These are phyloP conservation scores for Sinopyrophorus schimmeli DNA, from an alignment of 2,888 invertebrate genomes.

Conservation along the genomic window DNA sequence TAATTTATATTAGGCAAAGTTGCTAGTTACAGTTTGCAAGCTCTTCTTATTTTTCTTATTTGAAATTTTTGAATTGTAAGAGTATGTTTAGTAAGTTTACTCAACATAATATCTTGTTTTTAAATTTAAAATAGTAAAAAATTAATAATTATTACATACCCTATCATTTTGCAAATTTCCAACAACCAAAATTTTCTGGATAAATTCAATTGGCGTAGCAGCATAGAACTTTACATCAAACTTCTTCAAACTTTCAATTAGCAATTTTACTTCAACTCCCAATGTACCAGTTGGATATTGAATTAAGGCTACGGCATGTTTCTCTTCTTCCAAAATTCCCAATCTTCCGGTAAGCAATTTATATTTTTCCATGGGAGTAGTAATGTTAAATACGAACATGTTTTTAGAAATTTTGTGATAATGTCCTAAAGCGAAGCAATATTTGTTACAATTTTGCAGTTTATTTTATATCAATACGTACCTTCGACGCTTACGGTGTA, in stretches of 20 bases:
- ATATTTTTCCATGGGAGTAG: slow-evolving; percentile 72
- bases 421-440: slow-evolving; percentile 58
- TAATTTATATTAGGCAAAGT: no score
- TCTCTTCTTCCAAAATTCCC: slow-evolving; percentile 70
- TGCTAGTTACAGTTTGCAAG: no score
- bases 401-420: slow-evolving; percentile 74
- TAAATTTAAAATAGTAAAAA: no score
- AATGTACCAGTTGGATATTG: slow-evolving; percentile 69
- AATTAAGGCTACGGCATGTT: slow-evolving; percentile 74
- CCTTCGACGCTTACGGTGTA: slow-evolving; percentile 69
- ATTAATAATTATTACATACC: slow-evolving; percentile 58
- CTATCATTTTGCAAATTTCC: slow-evolving; percentile 71
- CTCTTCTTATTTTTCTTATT: no score
- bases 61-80: no score
- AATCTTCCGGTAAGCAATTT: slow-evolving; percentile 68
- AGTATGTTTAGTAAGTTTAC: no score
- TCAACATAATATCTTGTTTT: no score
- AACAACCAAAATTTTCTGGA: slow-evolving; percentile 67
- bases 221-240: slow-evolving; percentile 75
- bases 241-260: slow-evolving; percentile 64
- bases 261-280: slow-evolving; percentile 69
- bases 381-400: slow-evolving; percentile 74
- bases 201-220: slow-evolving; percentile 72
- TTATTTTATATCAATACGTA: no score
- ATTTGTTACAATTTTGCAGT: no score